Conservation (phyloP, 2,888 invertebrate genomes). For the Crocallis elinguaria region DNA sequence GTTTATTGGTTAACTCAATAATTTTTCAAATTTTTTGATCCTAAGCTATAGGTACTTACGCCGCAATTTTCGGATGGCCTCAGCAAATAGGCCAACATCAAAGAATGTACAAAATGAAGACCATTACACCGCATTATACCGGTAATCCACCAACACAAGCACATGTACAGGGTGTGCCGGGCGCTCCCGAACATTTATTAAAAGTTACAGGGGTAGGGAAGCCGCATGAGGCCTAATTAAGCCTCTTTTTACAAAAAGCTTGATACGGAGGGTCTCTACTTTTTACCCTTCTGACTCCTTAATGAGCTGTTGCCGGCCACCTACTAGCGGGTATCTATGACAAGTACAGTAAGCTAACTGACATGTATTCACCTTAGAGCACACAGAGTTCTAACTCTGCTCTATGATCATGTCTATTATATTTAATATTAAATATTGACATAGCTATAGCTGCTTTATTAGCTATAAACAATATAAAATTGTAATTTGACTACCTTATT, state of each 20-base stretch:
- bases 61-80: not conserved
- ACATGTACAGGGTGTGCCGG: conserved; percentile 55
- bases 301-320: conserved; percentile 76
- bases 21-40: no score
- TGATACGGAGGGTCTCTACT: conserved; percentile 67
- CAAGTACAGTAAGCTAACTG: conserved; percentile 15
- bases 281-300: conserved; percentile 81
- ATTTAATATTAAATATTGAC: no score
- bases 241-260: conserved; percentile 81
- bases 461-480: no score
- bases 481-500: no score
- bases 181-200: conserved; percentile 82
- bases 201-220: conserved; percentile 84
- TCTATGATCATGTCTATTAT: no score
- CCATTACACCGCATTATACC: conserved; percentile 37
- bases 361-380: no score
- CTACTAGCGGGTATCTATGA: conserved; percentile 41
- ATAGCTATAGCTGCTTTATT: no score
- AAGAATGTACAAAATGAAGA: conserved; percentile 33
- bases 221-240: conserved; percentile 84
- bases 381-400: no score
- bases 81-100: conserved; percentile 15
- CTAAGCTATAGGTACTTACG: not conserved
- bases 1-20: no score
- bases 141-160: conserved; percentile 40